Evolutionary conservation across 2,888 invertebrate genomes (phyloP).

Genomic region (Lasioglossum zephyrum): DNA sequence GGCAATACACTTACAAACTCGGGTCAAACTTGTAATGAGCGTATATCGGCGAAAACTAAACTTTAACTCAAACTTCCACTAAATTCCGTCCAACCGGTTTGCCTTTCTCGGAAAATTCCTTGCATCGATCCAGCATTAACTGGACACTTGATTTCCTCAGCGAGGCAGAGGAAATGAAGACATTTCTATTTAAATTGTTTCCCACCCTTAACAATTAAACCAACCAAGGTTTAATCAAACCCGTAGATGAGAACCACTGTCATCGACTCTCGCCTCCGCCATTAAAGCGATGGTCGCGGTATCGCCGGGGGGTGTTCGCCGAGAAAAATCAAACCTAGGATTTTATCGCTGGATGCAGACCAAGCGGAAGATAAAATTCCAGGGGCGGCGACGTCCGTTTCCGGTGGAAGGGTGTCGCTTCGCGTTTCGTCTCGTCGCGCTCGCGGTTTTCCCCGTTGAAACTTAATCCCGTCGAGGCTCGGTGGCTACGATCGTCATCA

Average conservation of each 20-base stretch:
- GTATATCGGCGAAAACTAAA: neutral
- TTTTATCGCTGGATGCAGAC: neutral
- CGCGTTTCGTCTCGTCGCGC: slow-evolving; percentile 28
- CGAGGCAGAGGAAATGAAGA: neutral
- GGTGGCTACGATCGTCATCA: slow-evolving; percentile 19
- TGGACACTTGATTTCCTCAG: neutral
- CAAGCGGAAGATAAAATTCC: slow-evolving; percentile 26
- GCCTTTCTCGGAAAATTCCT: neutral
- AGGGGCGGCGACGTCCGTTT: slow-evolving; percentile 2
- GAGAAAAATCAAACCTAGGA: neutral
- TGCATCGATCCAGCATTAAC: neutral
- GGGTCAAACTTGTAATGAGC: neutral
- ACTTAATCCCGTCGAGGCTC: slow-evolving; percentile 35
- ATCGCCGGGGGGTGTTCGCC: neutral
- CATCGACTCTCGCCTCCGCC: too few species aligned
- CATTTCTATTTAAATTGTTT: neutral
- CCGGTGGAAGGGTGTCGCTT: neutral
- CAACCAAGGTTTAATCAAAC: neutral
- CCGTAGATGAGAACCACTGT: neutral
- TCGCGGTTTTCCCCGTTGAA: slow-evolving; percentile 29
- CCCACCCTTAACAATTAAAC: neutral
- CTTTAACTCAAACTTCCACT: neutral
- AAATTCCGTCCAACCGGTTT: neutral
- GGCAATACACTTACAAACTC: neutral
- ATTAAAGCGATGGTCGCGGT: neutral